Conservation (phyloP, 2,797 vertebrate genomes). For the Tachyglossus aculeatus region DNA sequence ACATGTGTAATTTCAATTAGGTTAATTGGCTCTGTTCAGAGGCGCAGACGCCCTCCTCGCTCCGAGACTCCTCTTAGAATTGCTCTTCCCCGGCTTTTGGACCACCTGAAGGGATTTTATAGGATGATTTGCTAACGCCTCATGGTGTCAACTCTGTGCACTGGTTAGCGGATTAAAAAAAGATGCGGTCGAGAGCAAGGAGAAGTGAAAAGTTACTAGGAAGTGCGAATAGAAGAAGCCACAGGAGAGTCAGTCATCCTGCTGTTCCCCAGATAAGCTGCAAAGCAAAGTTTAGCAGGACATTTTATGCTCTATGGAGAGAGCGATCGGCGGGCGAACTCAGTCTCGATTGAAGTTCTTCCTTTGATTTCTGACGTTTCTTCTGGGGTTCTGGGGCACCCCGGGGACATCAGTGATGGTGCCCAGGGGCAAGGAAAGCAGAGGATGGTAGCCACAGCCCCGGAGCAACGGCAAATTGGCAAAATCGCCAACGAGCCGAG, state of each 20-base stretch:
- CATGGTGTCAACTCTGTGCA: background rate
- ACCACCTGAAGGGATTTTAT: slow-evolving; percentile 9
- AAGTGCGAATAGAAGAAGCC: slow-evolving; percentile 52
- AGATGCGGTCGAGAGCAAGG: slow-evolving; percentile 11
- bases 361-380: background rate
- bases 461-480: too few species aligned
- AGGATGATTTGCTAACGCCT: slow-evolving; percentile 16
- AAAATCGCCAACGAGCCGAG: too few species aligned
- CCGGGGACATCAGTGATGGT: too few species aligned
- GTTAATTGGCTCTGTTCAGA: slow-evolving; percentile 42
- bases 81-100: background rate
- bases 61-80: background rate
- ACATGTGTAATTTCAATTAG: slow-evolving; percentile 47
- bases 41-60: slow-evolving; percentile 27
- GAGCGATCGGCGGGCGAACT: background rate
- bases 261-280: slow-evolving; percentile 2
- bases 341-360: background rate
- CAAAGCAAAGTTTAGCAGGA: slow-evolving; percentile 27
- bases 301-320: background rate
- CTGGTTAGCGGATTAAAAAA: slow-evolving; percentile 8
- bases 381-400: too few species aligned
- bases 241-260: slow-evolving; percentile 4
- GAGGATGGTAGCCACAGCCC: too few species aligned
- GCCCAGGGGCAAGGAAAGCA: too few species aligned
- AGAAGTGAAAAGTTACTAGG: slow-evolving; percentile 31